Evolutionary conservation across 2,113 vertebrate genomes (phyloP).

Genomic region (Ascaphus truei): DNA sequence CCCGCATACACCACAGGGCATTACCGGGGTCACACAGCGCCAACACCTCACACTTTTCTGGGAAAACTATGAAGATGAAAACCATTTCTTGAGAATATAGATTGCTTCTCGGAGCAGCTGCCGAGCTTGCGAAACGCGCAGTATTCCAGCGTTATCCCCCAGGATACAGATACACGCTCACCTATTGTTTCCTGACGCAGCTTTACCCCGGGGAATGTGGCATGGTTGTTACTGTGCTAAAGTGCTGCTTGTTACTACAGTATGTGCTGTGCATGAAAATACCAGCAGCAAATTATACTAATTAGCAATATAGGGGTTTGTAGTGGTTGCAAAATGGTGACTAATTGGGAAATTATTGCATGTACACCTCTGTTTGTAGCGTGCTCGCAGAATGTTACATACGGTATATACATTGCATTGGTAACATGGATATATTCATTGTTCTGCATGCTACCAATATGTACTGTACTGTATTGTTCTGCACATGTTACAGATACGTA

Average conservation of each 20-base stretch:
- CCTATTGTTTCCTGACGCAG: not conserved
- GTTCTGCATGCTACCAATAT: not conserved
- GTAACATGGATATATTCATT: slow-evolving; percentile 25
- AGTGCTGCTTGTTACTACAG: not conserved
- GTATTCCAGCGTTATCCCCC: no score
- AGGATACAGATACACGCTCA: not conserved
- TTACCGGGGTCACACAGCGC: no score
- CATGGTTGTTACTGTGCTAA: not conserved
- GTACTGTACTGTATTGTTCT: no score
- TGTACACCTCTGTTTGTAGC: slow-evolving; percentile 16
- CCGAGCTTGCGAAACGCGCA: no score
- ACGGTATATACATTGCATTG: not conserved
- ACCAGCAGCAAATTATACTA: not conserved
- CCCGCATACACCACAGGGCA: no score
- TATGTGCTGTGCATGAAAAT: slow-evolving; percentile 7
- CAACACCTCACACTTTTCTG: no score
- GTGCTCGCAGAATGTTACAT: no score
- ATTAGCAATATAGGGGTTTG: not conserved
- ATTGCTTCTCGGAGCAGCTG: no score
- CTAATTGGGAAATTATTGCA: slow-evolving; percentile 28
- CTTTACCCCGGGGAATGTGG: slow-evolving; percentile 6
- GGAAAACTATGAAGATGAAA: no score
- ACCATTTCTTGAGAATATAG: no score
- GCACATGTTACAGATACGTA: no score
- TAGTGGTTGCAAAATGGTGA: not conserved